phyloP scores from a whole-genome alignment of 30 jellyfish, hydroid and myxozoan species.

The Cassiopea xamachana region DNA sequence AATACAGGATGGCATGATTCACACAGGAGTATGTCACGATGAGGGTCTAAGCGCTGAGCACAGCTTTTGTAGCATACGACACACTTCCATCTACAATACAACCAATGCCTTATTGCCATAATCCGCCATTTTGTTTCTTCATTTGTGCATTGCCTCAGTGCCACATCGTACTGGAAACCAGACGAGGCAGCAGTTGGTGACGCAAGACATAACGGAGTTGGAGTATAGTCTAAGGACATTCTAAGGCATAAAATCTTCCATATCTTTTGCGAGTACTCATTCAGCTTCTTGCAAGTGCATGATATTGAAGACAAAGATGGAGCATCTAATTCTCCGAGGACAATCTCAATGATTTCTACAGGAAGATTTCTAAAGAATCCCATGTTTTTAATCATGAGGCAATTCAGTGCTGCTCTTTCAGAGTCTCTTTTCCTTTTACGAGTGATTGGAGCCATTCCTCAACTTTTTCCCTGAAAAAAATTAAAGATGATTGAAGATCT shows the following conservation, averaged over 20 bases:
- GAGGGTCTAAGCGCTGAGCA: constrained; percentile 61
- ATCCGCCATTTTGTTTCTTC: constrained; percentile 71
- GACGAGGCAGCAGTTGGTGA: constrained; percentile 56
- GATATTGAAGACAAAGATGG: constrained; percentile 67
- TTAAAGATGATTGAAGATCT: not conserved
- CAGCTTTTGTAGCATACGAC: constrained; percentile 68
- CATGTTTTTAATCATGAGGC: constrained; percentile 61
- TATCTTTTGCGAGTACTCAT: constrained; percentile 32
- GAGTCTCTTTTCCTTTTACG: constrained; percentile 73
- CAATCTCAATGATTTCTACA: constrained; percentile 58
- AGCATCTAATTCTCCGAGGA: constrained; percentile 49
- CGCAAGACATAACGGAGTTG: constrained; percentile 68
- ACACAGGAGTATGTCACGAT: constrained; percentile 65
- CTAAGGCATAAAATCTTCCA: constrained; percentile 57
- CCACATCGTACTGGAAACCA: constrained; percentile 48
- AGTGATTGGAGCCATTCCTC: constrained; percentile 66
- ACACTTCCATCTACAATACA: constrained; percentile 67
- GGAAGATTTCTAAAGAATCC: constrained; percentile 58
- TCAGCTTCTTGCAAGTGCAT: constrained; percentile 64
- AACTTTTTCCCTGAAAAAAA: not conserved
- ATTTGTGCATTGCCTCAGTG: constrained; percentile 54
- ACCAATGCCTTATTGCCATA: constrained; percentile 65
- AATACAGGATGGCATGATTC: constrained; percentile 75
- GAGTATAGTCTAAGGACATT: constrained; percentile 59
- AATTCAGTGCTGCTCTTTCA: constrained; percentile 60